phyloP scores from a whole-genome alignment of 2,113 vertebrate species.

The Coregonus clupeaformis region DNA sequence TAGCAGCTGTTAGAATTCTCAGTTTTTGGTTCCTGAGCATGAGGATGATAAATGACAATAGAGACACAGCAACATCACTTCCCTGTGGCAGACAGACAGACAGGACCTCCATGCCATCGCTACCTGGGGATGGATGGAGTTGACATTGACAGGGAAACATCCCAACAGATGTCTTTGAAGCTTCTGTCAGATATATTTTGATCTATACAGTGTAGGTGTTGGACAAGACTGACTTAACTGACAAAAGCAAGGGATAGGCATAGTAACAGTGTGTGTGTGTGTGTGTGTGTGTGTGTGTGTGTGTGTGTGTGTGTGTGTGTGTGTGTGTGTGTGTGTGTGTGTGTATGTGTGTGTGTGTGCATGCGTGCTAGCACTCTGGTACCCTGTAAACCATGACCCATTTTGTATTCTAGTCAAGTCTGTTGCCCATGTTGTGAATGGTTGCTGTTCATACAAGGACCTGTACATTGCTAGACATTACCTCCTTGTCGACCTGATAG shows the following conservation, averaged over 20 bases:
- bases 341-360: no score
- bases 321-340: neutral
- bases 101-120: conserved; percentile 28
- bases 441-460: no score
- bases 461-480: no score
- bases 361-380: neutral
- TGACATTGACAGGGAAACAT: neutral
- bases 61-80: conserved; percentile 37
- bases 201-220: neutral
- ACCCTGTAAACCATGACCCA: neutral
- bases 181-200: neutral
- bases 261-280: no score
- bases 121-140: conserved; percentile 26
- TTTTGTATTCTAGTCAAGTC: conserved; percentile 11
- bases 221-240: neutral
- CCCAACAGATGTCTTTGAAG: neutral
- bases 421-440: no score
- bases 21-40: conserved; percentile 67
- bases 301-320: no score
- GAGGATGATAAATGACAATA: conserved; percentile 35
- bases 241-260: no score
- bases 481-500: no score
- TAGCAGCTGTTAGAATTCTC: conserved; percentile 39
- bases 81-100: conserved; percentile 20
- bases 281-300: no score